These are phyloP conservation scores for Caenorhabditis wallacei DNA, from an alignment of 2,888 invertebrate genomes.

Conservation along the genomic window DNA sequence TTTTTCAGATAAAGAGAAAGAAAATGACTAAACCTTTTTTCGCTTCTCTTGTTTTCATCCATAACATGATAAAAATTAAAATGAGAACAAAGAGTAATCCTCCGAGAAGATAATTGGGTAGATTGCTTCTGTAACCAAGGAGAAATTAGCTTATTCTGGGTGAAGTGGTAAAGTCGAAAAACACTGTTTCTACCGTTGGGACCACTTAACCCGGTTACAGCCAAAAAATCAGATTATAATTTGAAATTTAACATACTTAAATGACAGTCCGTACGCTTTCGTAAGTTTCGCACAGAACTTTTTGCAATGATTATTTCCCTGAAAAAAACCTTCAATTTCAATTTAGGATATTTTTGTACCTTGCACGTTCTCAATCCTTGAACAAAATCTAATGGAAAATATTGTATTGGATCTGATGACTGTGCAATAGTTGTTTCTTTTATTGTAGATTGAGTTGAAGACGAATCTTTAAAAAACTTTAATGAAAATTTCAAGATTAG, in stretches of 20 bases:
- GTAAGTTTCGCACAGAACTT: neutral
- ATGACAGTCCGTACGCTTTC: neutral
- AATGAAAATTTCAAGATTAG: neutral
- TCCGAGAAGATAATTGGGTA: neutral
- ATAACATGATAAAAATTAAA: constrained; percentile 10
- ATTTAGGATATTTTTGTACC: neutral
- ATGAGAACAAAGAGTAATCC: neutral
- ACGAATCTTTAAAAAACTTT: too few relatives aligned
- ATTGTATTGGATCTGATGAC: too few relatives aligned
- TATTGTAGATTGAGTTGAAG: too few relatives aligned
- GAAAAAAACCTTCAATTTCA: neutral
- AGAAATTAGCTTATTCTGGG: too few relatives aligned
- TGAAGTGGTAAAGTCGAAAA: too few relatives aligned
- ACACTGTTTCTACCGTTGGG: too few relatives aligned
- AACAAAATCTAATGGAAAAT: neutral
- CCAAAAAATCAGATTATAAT: too few relatives aligned
- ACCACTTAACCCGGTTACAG: too few relatives aligned
- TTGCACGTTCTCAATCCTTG: constrained; percentile 1
- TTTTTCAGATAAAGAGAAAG: neutral
- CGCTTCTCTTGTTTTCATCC: constrained; percentile 9
- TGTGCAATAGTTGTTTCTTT: too few relatives aligned
- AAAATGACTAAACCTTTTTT: neutral
- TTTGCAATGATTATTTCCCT: neutral
- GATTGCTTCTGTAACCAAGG: neutral
- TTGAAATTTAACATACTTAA: neutral